These are phyloP conservation scores for Melanotaenia maccullochi DNA, from an alignment of 2,797 vertebrate genomes.

Conservation along the genomic window DNA sequence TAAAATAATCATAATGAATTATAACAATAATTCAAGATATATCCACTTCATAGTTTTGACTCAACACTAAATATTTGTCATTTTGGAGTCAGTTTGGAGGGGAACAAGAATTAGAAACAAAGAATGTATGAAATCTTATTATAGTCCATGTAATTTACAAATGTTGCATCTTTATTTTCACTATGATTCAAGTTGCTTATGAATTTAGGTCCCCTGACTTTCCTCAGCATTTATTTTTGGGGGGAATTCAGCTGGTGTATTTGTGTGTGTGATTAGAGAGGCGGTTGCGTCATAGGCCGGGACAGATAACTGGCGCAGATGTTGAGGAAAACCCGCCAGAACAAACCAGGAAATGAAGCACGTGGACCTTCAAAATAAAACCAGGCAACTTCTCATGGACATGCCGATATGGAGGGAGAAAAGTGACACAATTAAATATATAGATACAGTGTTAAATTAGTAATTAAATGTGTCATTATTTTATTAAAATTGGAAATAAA, in stretches of 20 bases:
- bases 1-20: no score
- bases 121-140: neutral
- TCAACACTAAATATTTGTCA: no score
- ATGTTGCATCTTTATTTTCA: neutral
- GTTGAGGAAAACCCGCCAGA: conserved; percentile 27
- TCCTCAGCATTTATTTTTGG: neutral
- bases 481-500: no score
- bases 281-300: conserved; percentile 66
- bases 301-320: conserved; percentile 72
- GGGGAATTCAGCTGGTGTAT: neutral
- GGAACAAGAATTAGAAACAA: neutral
- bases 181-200: neutral
- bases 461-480: no score
- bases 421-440: no score
- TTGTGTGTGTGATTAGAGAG: conserved; percentile 44
- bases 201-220: neutral
- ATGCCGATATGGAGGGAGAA: no score
- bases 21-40: no score
- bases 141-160: neutral
- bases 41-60: no score
- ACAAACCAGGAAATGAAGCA: neutral
- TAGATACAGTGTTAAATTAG: no score
- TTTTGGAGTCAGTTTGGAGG: no score
- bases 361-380: conserved; percentile 47
- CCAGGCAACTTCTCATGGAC: no score